phyloP scores from a whole-genome alignment of 2,113 vertebrate species.

The Chaenogobius annularis region DNA sequence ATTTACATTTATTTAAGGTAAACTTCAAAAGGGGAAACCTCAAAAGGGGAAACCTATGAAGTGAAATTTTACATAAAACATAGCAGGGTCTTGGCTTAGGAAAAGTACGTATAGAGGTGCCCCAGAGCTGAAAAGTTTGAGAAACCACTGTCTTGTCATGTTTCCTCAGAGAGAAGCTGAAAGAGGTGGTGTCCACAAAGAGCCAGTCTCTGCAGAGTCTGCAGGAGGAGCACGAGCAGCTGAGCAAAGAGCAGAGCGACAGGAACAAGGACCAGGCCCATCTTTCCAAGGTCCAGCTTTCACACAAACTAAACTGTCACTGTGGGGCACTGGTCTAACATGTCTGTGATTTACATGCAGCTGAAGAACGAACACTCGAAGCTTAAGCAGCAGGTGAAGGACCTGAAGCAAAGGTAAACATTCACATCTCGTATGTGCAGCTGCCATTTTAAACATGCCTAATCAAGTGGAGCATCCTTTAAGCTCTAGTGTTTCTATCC shows the following conservation, averaged over 20 bases:
- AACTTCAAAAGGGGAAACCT: no score
- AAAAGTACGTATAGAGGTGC: no score
- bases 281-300: constrained; percentile 81
- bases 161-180: constrained; percentile 85
- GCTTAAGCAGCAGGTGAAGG: constrained; percentile 89
- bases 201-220: constrained; percentile 82
- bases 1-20: no score
- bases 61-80: no score
- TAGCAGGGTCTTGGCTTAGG: no score
- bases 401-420: constrained; percentile 92
- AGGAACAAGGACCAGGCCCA: constrained; percentile 80
- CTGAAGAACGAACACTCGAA: constrained; percentile 88
- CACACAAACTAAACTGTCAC: neutral
- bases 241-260: constrained; percentile 82
- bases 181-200: constrained; percentile 81
- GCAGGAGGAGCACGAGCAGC: constrained; percentile 87
- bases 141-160: neutral
- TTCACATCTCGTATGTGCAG: neutral
- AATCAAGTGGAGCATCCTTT: neutral
- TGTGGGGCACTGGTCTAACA: neutral
- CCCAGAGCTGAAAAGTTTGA: neutral
- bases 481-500: constrained; percentile 66
- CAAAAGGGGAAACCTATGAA: no score
- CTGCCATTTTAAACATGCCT: neutral
- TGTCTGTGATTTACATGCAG: constrained; percentile 58